Evolutionary conservation across 2,888 invertebrate species (phyloP).

Genomic region (Synergus japonicus): DNA sequence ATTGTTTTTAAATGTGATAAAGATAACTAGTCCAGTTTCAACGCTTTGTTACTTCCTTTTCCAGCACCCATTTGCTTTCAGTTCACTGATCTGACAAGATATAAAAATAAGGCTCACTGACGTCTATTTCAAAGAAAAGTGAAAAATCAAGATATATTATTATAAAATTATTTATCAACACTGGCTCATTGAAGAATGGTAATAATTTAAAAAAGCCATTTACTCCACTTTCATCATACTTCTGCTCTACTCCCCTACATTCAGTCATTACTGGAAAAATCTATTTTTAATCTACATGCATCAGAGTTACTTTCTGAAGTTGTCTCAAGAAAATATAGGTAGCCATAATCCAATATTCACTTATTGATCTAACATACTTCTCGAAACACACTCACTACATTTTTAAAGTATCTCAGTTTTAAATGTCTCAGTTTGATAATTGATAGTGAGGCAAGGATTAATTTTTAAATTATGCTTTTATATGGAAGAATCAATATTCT

Average conservation of each 20-base stretch:
- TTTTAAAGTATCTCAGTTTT: no score
- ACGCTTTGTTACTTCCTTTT: neutral
- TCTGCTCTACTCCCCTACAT: constrained; percentile 54
- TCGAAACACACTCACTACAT: no score
- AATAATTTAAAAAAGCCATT: constrained; percentile 9
- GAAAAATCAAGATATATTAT: neutral
- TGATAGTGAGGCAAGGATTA: no score
- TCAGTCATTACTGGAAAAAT: neutral
- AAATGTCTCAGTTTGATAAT: no score
- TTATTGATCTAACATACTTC: no score
- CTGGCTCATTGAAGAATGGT: no score
- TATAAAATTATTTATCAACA: neutral
- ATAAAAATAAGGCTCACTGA: neutral
- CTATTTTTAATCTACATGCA: no score
- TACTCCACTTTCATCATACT: constrained; percentile 54
- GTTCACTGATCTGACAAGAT: neutral
- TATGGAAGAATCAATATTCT: neutral
- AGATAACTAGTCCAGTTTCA: neutral
- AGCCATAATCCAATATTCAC: no score
- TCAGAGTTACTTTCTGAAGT: no score
- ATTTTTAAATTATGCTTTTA: neutral
- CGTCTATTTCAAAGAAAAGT: no score
- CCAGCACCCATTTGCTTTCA: neutral
- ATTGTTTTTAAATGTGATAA: neutral
- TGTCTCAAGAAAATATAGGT: no score